phyloP scores from a whole-genome alignment of 2,113 vertebrate genomes.

The Ahaetulla prasina region DNA sequence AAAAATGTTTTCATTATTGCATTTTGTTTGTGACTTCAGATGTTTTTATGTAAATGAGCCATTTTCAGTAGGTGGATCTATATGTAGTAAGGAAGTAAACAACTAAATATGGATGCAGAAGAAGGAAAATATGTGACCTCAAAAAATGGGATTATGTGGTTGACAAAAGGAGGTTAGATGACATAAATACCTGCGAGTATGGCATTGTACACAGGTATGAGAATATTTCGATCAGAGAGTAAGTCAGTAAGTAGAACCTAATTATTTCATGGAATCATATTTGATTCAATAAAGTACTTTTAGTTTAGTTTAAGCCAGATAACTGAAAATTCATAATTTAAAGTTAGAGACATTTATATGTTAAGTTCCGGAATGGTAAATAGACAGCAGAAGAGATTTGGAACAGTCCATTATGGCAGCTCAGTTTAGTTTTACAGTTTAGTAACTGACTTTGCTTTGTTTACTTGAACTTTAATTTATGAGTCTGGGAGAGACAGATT shows the following conservation, averaged over 20 bases:
- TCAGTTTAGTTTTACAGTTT: background rate
- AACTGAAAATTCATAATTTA: background rate
- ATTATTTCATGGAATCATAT: background rate
- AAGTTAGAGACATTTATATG: background rate
- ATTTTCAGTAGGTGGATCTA: background rate
- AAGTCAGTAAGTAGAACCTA: background rate
- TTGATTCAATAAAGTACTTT: background rate
- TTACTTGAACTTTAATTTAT: slow-evolving; percentile 1
- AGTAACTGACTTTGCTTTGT: background rate
- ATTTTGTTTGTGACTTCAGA: background rate
- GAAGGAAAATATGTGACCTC: background rate
- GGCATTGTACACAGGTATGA: background rate
- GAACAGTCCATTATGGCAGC: background rate
- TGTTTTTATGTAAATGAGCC: background rate
- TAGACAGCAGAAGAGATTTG: background rate
- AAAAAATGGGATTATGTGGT: background rate
- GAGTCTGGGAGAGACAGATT: background rate
- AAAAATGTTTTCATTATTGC: background rate
- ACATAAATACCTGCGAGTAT: background rate
- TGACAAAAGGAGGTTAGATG: background rate
- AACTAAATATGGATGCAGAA: background rate
- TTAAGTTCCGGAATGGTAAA: background rate
- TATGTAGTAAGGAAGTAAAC: background rate
- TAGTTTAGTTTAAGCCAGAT: background rate
- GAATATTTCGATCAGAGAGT: background rate